These are phyloP conservation scores for Halcyon malimbica DNA, from an alignment of 2,113 vertebrate genomes.

Conservation along the genomic window DNA sequence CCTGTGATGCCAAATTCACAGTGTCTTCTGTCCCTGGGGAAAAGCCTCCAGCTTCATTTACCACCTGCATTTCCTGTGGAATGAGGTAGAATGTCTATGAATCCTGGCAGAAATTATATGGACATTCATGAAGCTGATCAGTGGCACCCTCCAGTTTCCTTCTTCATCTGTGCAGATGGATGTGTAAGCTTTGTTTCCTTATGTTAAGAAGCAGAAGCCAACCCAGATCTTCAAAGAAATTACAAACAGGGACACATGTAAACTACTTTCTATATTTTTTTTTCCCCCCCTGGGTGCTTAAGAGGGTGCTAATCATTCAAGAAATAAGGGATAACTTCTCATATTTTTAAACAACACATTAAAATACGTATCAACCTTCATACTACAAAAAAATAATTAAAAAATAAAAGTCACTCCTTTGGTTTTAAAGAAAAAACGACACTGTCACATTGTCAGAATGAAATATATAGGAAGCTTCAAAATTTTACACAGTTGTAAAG, in stretches of 20 bases:
- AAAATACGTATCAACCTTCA: background rate
- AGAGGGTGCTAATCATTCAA: background rate
- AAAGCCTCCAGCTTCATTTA: background rate
- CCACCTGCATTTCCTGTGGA: background rate
- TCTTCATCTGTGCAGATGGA: background rate
- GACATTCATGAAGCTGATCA: background rate
- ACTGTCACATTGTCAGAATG: background rate
- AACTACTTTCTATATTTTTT: background rate
- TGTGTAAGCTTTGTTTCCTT: background rate
- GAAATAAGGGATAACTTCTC: background rate
- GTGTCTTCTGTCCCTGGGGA: background rate
- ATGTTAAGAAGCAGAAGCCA: background rate
- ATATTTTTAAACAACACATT: background rate
- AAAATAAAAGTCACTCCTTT: background rate
- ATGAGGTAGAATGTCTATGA: background rate
- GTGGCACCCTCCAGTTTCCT: background rate
- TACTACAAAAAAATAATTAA: background rate
- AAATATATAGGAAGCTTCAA: background rate
- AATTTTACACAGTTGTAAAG: background rate
- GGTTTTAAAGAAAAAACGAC: background rate
- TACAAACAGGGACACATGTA: background rate
- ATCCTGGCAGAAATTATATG: background rate
- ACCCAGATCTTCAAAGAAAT: background rate
- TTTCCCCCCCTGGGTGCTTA: fast-evolving
- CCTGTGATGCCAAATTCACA: background rate